A percentile compares a stretch with the other conserved stretches of the same genome.
Evolutionary conservation across 1,140 invertebrate species (phyloP).

Genomic region (Drosophila ercepeae): DNA sequence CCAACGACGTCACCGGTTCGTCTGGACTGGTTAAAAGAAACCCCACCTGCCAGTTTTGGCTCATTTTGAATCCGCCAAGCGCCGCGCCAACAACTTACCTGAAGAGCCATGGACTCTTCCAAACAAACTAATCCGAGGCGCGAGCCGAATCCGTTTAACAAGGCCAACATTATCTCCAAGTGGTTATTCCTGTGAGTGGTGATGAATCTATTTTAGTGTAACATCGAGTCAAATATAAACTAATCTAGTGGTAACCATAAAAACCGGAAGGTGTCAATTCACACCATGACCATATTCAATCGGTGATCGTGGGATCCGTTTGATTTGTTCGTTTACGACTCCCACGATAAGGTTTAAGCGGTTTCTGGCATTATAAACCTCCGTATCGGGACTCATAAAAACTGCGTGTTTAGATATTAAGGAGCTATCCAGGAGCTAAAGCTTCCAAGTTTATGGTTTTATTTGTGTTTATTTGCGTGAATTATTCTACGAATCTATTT

Average conservation of each 20-base stretch:
- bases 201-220: neutral
- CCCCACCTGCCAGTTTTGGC: neutral
- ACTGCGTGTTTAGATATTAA: neutral
- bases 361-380: neutral
- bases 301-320: slow-evolving; percentile 1
- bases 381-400: neutral
- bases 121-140: slow-evolving; percentile 40
- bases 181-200: slow-evolving; percentile 69
- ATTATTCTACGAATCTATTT: neutral
- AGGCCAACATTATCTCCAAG: slow-evolving; percentile 63
- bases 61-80: slow-evolving; percentile 41
- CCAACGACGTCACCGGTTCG: slow-evolving; percentile 25
- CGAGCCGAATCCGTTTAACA: slow-evolving; percentile 58
- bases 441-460: neutral
- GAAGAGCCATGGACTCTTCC: slow-evolving; percentile 53
- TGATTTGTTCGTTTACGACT: slow-evolving; percentile 11
- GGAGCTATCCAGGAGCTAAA: neutral
- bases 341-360: slow-evolving; percentile 1
- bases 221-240: no score
- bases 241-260: slow-evolving; percentile 10
- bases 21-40: slow-evolving; percentile 40
- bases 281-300: slow-evolving; percentile 28
- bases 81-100: slow-evolving; percentile 16
- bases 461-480: neutral
- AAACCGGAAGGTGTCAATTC: neutral